Evolutionary conservation across 2,113 vertebrate species (phyloP).

Genomic region (Corythoichthys haematopterus): DNA sequence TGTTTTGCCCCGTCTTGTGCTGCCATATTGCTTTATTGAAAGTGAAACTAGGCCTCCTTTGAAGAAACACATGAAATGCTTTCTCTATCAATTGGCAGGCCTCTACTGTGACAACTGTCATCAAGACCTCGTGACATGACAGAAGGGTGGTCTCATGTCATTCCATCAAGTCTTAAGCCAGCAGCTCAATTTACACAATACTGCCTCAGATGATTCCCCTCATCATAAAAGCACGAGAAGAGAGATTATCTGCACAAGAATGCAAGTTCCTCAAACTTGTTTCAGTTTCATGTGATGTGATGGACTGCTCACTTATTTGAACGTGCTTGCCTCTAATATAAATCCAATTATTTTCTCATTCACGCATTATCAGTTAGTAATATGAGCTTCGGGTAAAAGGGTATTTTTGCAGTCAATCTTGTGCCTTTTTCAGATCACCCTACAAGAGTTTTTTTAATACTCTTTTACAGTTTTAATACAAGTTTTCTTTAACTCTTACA

Average conservation of each 20-base stretch:
- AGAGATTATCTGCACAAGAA: constrained; percentile 55
- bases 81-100: neutral
- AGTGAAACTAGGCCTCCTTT: neutral
- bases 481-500: no score
- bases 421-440: no score
- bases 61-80: neutral
- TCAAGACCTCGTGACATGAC: constrained; percentile 13
- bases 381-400: no score
- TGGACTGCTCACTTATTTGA: no score
- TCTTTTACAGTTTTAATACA: no score
- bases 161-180: constrained; percentile 35
- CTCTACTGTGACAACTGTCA: constrained; percentile 1
- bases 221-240: constrained; percentile 31
- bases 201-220: constrained; percentile 36
- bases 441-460: no score
- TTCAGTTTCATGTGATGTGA: constrained; percentile 20
- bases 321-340: neutral
- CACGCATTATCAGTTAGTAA: neutral
- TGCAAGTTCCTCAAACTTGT: constrained; percentile 49
- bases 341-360: neutral
- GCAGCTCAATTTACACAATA: constrained; percentile 35
- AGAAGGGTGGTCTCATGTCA: constrained; percentile 11
- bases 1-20: constrained; percentile 4
- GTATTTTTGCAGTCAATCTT: no score
- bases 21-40: neutral